Evolutionary conservation across 2,797 vertebrate species (phyloP).

Genomic region (Ataeniobius toweri): DNA sequence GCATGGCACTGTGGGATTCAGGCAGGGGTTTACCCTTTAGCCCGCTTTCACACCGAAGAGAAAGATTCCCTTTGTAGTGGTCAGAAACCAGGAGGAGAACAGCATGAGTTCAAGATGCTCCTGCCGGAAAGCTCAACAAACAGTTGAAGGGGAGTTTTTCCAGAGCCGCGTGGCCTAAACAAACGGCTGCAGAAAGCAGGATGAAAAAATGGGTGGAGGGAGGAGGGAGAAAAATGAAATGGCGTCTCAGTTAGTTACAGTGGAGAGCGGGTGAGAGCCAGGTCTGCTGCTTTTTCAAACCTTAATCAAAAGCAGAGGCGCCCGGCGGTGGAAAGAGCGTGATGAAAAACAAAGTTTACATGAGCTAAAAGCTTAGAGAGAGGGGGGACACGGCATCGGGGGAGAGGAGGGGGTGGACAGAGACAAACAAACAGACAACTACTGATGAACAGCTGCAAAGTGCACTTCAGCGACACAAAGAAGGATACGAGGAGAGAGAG

Average conservation of each 20-base stretch:
- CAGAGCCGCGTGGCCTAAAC: constrained; percentile 79
- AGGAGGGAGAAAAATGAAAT: constrained; percentile 48
- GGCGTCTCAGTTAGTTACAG: constrained; percentile 60
- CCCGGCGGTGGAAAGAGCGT: constrained; percentile 70
- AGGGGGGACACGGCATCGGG: neutral
- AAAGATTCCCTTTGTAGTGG: constrained; percentile 57
- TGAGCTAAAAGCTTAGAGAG: constrained; percentile 67
- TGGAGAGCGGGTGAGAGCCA: constrained; percentile 36
- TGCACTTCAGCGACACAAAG: constrained; percentile 33
- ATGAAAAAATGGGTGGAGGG: constrained; percentile 17
- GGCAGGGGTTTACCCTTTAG: constrained; percentile 11
- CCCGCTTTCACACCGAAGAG: constrained; percentile 38
- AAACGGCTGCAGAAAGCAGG: constrained; percentile 63
- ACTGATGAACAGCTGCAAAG: constrained; percentile 65
- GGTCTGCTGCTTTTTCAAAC: constrained; percentile 52
- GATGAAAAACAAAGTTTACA: constrained; percentile 78
- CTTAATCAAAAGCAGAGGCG: constrained; percentile 80
- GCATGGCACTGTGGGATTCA: neutral
- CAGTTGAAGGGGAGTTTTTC: constrained; percentile 71
- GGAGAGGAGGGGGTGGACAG: constrained; percentile 12
- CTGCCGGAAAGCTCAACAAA: constrained; percentile 75
- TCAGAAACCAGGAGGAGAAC: constrained; percentile 57
- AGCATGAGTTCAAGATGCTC: constrained; percentile 76
- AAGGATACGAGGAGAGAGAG: constrained; percentile 28
- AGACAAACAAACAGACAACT: constrained; percentile 74